phyloP scores from a whole-genome alignment of 2,113 vertebrate genomes.

The Myrmecobius fasciatus region DNA sequence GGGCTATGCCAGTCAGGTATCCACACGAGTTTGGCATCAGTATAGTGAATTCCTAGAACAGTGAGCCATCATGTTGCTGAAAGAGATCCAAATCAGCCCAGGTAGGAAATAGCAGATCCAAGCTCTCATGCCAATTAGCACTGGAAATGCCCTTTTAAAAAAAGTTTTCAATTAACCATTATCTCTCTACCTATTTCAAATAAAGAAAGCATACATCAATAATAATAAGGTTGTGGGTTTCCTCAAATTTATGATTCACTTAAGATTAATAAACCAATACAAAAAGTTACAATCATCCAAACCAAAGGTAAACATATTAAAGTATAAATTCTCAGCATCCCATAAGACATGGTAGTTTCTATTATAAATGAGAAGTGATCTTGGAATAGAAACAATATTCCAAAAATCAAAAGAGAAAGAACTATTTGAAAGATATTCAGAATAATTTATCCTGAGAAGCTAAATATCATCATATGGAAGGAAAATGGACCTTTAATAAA shows the following conservation, averaged over 20 bases:
- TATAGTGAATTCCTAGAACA: not conserved
- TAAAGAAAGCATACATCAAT: slow-evolving; percentile 44
- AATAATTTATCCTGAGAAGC: too few species aligned
- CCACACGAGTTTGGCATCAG: not conserved
- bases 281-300: slow-evolving; percentile 35
- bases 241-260: slow-evolving; percentile 28
- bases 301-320: slow-evolving; percentile 29
- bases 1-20: not conserved
- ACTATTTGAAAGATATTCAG: too few species aligned
- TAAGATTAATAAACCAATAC: slow-evolving; percentile 19
- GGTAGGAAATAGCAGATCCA: not conserved
- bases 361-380: too few species aligned
- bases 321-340: not conserved
- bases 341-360: too few species aligned
- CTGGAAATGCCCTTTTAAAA: not conserved
- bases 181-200: slow-evolving; percentile 18
- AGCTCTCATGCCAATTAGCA: too few species aligned
- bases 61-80: not conserved
- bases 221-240: slow-evolving; percentile 64
- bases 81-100: not conserved
- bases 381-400: too few species aligned
- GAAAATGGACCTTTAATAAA: too few species aligned
- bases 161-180: not conserved
- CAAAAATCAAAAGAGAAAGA: too few species aligned
- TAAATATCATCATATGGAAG: too few species aligned